Evolutionary conservation across 2,888 invertebrate genomes (phyloP).

Genomic region (Nemoura dubitans): DNA sequence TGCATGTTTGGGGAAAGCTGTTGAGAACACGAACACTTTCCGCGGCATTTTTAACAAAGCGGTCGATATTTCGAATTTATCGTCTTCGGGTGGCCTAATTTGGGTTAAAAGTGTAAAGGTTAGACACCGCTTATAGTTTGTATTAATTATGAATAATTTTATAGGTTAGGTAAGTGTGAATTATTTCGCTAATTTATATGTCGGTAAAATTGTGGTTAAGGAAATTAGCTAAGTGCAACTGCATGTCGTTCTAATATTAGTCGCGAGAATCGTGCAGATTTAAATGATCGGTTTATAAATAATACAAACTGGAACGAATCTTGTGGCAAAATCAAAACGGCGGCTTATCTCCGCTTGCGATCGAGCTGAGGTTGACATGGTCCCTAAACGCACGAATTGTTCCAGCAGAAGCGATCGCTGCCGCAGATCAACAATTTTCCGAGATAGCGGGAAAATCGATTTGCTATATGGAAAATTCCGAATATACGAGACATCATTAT

Average conservation of each 20-base stretch:
- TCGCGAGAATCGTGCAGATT: neutral
- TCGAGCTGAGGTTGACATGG: neutral
- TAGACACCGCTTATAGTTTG: neutral
- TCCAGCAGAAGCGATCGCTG: neutral
- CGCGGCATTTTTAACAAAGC: too few relatives aligned
- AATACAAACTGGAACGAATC: neutral
- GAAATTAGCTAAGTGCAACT: neutral
- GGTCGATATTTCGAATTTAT: neutral
- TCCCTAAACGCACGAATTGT: neutral
- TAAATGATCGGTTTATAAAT: neutral
- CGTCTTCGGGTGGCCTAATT: neutral
- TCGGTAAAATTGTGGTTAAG: neutral
- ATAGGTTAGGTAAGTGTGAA: neutral
- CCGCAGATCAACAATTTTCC: neutral
- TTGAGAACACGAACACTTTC: neutral
- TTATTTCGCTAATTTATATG: constrained; percentile 1
- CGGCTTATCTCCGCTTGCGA: neutral
- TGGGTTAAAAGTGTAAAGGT: neutral
- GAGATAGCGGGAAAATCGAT: neutral
- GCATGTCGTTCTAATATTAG: neutral
- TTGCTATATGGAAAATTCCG: neutral
- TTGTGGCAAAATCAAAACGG: neutral
- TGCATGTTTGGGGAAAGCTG: neutral
- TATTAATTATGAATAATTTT: neutral
- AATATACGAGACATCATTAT: neutral